Base-by-base conservation (phyloP, 2,888 invertebrate species). In the Agonopterix heracliana region DNA sequence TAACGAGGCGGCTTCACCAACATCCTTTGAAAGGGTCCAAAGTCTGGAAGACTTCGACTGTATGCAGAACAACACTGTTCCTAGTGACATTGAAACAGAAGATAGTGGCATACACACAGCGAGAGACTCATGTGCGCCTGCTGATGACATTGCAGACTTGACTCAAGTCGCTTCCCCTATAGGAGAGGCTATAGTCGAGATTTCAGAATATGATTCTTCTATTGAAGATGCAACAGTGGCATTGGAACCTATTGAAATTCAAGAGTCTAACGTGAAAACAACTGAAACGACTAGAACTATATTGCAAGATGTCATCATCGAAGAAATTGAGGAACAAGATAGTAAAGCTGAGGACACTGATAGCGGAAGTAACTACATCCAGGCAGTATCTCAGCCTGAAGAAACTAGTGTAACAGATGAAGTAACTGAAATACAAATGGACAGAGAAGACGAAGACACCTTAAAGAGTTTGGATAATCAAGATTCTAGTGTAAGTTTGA, bases 51-150 rank as follows among this genome's bases (percentile, higher is more conserved):
- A 91, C 60, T 87, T 92, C 54, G 90, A 87, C 55, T 90, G 91
- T 48, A 84, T 92, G 68, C 88, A 92, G 57, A 86, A 85, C 55
- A 86, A 84, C 54, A 85, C 84, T 38, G 90, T 91, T 44, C 88
- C 88, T 51, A 90, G 90, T 54, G 90, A 92, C 59, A 92, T 91
- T 42, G 94, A 93, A 74, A 90, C 92, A 41, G 95, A 95, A 78
- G 95, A 95, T 68, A 93, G 93, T 55, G 94, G 94, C 2, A 93
- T 94, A 54, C 95, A 95, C 61, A 93, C 94, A 4, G 94, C 94
- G 2, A 93, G 94, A 69, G 95, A 93, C 49, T 94, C 94, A 13
- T 93, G 93, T 63, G 93, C 92, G 34, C 94, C 94, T 63, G 92
- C 93, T 45, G 94, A 94, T 71, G 94, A 94, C 61, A 91, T 92